A percentile compares a stretch with the other conserved stretches of the same genome.
These are phyloP conservation scores for Parambassis ranga DNA, from an alignment of 2,797 vertebrate species.

Conservation along the genomic window DNA sequence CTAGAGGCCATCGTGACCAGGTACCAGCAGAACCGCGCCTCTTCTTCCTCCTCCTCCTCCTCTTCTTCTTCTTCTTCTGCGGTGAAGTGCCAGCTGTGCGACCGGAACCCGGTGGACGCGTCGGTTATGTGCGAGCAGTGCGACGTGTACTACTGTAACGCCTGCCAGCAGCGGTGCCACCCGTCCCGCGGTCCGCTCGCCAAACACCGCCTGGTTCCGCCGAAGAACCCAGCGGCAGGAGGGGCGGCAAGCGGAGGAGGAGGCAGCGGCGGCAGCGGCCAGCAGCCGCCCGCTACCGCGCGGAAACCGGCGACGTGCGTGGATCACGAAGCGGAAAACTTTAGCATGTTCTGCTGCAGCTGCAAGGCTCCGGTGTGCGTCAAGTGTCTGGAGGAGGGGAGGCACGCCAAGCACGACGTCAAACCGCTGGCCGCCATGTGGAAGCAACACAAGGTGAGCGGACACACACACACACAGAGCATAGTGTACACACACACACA, in stretches of 20 bases:
- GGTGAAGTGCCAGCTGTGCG: conserved; percentile 93
- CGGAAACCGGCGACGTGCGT: conserved; percentile 88
- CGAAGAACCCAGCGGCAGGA: conserved; percentile 62
- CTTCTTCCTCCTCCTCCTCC: conserved; percentile 6
- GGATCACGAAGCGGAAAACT: conserved; percentile 93
- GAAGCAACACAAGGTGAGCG: conserved; percentile 97
- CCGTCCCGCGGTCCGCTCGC: conserved; percentile 94
- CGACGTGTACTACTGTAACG: conserved; percentile 90
- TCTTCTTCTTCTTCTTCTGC: conserved; percentile 24
- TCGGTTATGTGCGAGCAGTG: conserved; percentile 95
- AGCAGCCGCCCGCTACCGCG: conserved; percentile 64
- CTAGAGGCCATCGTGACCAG: conserved; percentile 92
- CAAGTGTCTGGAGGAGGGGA: conserved; percentile 92
- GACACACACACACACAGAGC: neutral
- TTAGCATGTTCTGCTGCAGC: conserved; percentile 92
- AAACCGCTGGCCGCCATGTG: conserved; percentile 91
- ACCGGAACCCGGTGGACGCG: conserved; percentile 90
- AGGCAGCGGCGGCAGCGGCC: conserved; percentile 41
- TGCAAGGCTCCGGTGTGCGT: conserved; percentile 90
- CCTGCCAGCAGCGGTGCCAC: conserved; percentile 95
- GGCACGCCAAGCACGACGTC: conserved; percentile 90
- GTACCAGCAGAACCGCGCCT: conserved; percentile 85
- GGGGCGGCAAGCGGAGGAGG: conserved; percentile 39
- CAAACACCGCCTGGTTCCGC: conserved; percentile 89
- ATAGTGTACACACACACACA: too few relatives aligned